Base-by-base conservation (phyloP, 1,140 invertebrate species). In the Zaprionus kolodkinae region DNA sequence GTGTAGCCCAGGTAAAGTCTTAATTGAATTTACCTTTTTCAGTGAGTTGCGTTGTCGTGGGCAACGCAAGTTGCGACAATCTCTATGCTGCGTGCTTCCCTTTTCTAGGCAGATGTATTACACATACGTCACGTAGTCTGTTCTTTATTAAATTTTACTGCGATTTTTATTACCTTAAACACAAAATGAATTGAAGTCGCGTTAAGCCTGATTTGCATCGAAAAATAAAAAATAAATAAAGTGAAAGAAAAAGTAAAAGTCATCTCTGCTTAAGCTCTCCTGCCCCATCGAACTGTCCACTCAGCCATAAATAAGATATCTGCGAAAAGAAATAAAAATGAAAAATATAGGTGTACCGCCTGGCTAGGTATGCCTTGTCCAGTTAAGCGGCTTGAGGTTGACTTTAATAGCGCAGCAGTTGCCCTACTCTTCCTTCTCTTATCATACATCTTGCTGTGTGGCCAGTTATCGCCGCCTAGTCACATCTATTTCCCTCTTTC, bases 1-100 rank as follows among this genome's bases (percentile, higher is more conserved):
- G 40, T 78, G 76, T 54, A 30, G 80, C 63, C 63, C 74, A 86
- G 81, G 81, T 75, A 85, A 74, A 65, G 75, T 72, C 82, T 86
- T 85, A 86, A 85, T 85, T 85, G 71, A 86, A 85, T 85, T 86
- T 71, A 52, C 48, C 63, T 78, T 65, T 72, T 72, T 62, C 61
- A 65, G 66, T 7, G 33, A 6, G 21, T 35, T 35, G 6, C 74
- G 81, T 84, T 84, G 77, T 77, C 81, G 27, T 43, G 9, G 77
- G 81, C 48, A 82, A 82, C 79, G 62, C 52, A 11, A 13, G 11
- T 15, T n/a, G 52, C 50, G 48, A 43, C 50, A 55, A 56, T 35
- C 67, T 56, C n/a, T 13, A 5, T 40, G 12, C 38, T 13, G 5
- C 5, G n/a, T n/a, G n/a, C n/a, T 25, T 4, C 27, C 13, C 48